Evolutionary conservation across 2,797 vertebrate genomes (phyloP), one percentile per base, ranked within the genome.

Genomic region (Chaetophractus vellerosus): DNA sequence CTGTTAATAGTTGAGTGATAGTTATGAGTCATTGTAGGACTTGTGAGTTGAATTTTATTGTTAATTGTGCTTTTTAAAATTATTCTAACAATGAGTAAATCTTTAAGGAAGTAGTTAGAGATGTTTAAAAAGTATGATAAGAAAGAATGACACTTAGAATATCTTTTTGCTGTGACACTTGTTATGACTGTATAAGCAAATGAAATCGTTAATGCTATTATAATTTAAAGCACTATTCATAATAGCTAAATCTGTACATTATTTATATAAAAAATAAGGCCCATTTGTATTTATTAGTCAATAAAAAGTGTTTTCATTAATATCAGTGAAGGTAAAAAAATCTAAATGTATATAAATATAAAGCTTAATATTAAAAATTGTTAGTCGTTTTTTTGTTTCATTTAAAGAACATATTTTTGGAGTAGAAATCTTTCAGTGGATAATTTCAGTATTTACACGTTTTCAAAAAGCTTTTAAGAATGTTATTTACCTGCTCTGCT

Each of bases 241-340:
- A 79, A n/a, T 80, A 69, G 16, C 48, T 81, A 66, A 88, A 66
- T 74, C 36, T 71, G 14, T 83, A 55, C 1, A 63, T 83, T 85
- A 79, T 68, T 1, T 59, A 26, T 72, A 78, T 91, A 59, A 93
- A 83, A 88, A 50, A 59, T 55, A 80, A 64, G 16, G 24, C 78
- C 94, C 28, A 59, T 80, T 94, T 61, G 18, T 93, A 21, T 19
- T 64, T 80, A 41, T 71, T 85, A 31, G 31, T 79, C 23, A 87
- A 1, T 89, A 50, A 57, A 86, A 86, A 50, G 78, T 94, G 91
- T 80, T 2, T 88, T 79, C 80, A 45, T 45, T 87, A 26, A 59
- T 79, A 79, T 81, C n/a, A 88, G 24, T 86, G 45, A 87, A 90
- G n/a, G 48, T 83, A 72, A 75, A 93, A 95, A 93, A 68, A 45